A percentile compares a stretch with the other conserved stretches of the same genome.
Evolutionary conservation across 2,888 invertebrate species (phyloP).

Genomic region (Hypsopygia costalis): DNA sequence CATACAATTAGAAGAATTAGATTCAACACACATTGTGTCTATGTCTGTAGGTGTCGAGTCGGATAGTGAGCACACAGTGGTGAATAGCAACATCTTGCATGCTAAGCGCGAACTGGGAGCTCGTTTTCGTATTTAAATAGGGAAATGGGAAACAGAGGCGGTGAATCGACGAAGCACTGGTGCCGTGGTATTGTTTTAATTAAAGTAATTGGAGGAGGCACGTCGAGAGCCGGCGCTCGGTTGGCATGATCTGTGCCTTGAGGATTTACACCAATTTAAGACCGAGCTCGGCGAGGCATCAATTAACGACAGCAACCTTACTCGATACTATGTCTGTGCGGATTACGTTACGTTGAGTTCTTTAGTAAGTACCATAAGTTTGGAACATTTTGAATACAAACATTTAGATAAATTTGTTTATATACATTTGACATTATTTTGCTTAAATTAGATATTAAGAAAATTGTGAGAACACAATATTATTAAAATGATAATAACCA

Average conservation of each 20-base stretch:
- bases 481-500: no score
- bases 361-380: no score
- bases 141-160: constrained; percentile 78
- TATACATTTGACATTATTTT: no score
- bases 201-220: constrained; percentile 80
- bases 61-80: constrained; percentile 37
- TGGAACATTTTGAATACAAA: no score
- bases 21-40: constrained; percentile 19
- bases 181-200: constrained; percentile 79
- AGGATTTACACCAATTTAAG: constrained; percentile 78
- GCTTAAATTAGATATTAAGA: no score
- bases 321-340: constrained; percentile 33
- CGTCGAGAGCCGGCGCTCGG: constrained; percentile 69
- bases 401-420: no score
- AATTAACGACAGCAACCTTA: constrained; percentile 61
- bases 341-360: constrained; percentile 5
- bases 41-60: constrained; percentile 39
- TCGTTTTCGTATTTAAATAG: constrained; percentile 80
- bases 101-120: constrained; percentile 66
- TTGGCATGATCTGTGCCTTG: constrained; percentile 76
- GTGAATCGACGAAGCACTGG: constrained; percentile 74
- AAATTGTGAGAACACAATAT: no score
- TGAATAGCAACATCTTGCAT: constrained; percentile 70
- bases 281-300: constrained; percentile 64
- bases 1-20: constrained; percentile 26